These are phyloP conservation scores for Tamandua tetradactyla DNA, from an alignment of 2,797 vertebrate genomes.

Conservation along the genomic window DNA sequence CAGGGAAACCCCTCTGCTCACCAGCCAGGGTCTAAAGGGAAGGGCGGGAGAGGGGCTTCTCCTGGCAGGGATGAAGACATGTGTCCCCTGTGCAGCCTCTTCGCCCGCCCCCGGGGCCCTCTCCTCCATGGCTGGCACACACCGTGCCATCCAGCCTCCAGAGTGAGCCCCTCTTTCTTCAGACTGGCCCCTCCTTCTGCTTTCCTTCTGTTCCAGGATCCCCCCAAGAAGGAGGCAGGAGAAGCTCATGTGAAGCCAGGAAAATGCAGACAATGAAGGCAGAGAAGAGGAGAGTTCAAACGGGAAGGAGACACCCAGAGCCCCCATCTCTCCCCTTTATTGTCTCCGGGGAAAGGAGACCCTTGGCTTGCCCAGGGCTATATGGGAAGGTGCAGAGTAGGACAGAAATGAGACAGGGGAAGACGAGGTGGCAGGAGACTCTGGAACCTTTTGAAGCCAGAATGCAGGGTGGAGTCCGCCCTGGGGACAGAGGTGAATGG, in stretches of 20 bases:
- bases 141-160: no score
- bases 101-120: rapidly evolving
- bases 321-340: neutral
- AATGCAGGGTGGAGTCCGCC: no score
- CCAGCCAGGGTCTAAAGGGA: neutral
- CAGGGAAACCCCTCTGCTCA: neutral
- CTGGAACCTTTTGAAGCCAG: no score
- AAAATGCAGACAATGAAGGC: neutral
- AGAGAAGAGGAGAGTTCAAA: neutral
- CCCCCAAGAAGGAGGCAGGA: neutral
- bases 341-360: neutral
- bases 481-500: no score
- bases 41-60: neutral
- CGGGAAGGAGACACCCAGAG: neutral
- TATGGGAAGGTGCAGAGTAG: no score
- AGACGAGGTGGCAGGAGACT: no score
- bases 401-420: no score
- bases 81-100: neutral
- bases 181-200: neutral
- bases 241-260: neutral
- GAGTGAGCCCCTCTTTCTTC: no score
- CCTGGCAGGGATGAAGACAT: neutral
- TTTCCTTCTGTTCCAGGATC: neutral
- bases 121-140: neutral
- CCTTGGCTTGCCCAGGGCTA: neutral